Percentiles rank a stretch among this genome's conserved stretches.
Evolutionary conservation across 2,888 invertebrate genomes (phyloP).

Genomic region (Agelastica alni): DNA sequence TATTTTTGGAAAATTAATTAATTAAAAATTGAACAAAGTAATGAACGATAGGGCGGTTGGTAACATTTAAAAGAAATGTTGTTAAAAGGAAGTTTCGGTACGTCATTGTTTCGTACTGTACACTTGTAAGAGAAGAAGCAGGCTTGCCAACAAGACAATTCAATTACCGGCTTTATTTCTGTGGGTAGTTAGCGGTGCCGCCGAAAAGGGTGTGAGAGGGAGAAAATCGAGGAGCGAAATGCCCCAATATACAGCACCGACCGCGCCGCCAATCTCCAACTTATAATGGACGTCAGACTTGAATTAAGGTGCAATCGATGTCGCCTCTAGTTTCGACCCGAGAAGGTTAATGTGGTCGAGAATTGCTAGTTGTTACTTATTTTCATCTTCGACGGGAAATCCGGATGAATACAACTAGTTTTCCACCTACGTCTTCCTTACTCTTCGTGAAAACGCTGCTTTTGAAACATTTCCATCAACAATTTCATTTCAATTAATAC

Average conservation of each 20-base stretch:
- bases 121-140: slow-evolving; percentile 27
- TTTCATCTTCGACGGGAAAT: slow-evolving; percentile 19
- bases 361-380: slow-evolving; percentile 23
- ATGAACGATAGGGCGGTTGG: too few species aligned
- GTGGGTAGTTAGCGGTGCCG: slow-evolving; percentile 50
- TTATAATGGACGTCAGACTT: slow-evolving; percentile 50
- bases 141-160: slow-evolving; percentile 57
- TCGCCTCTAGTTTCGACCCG: slow-evolving; percentile 35
- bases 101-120: slow-evolving; percentile 2
- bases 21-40: too few species aligned
- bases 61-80: too few species aligned
- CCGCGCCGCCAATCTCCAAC: slow-evolving; percentile 39
- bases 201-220: slow-evolving; percentile 28
- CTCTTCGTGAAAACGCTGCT: too few species aligned
- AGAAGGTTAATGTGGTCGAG: slow-evolving; percentile 32
- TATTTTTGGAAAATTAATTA: too few species aligned
- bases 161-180: slow-evolving; percentile 57
- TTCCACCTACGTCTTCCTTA: too few species aligned
- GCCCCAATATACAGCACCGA: slow-evolving; percentile 24
- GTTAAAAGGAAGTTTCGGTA: background rate
- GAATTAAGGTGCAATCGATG: slow-evolving; percentile 55
- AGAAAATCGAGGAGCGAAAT: slow-evolving; percentile 12
- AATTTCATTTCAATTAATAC: too few species aligned
- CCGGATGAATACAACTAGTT: slow-evolving; percentile 17
- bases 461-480: too few species aligned